Base-by-base conservation (phyloP, 1,140 invertebrate genomes). In the Trichomalopsis sarcophagae region DNA sequence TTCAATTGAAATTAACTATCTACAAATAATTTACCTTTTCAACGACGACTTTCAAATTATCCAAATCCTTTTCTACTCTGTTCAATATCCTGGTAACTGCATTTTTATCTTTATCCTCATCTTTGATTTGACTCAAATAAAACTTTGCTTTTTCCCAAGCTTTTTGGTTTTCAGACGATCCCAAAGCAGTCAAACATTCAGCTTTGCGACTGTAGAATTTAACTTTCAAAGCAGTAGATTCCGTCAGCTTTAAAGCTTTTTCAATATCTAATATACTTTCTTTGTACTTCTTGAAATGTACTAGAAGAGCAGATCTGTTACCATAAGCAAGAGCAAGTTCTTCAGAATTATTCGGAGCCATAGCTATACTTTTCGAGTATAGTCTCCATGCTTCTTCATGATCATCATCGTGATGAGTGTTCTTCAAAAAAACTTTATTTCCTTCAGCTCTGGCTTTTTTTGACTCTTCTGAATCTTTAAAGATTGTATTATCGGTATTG, bases 231-330 rank as follows among this genome's bases (percentile, higher is more conserved):
- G 21, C 4, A 27, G 9, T 17, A 5, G 44, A 66, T 27, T 36
- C 0, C 0, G 77, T 80, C 10, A 80, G 17, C n/a, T 62, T n/a
- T 21, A 91, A 30, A 40, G 88, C 90, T 86, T 86, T 86, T 13
- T 92, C 87, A 71, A 94, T 91, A 79, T 94, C 93, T 30, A 92
- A 87, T 44, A 96, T 85, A 88, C 95, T 95, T 83, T 95, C 94
- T 44, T 93, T 87, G 90, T 94, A 96, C 62, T 95, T 94, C 81
- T 94, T 92, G 86, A 95, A 90, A 88, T 94, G 92, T 88, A 94
- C 95, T 36, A 96, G 93, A 10, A 96, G 94, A 50, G 95, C 96
- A 33, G 96, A 96, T 88, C 96, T 94, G 89, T 97, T 96, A 13
- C 94, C 95, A 90, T 95, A 94, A 30, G 95, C 95, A 62, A 96